Evolutionary conservation across 2,797 vertebrate genomes (phyloP), one percentile per base, ranked within the genome.

Genomic region (Echeneis naucrates): DNA sequence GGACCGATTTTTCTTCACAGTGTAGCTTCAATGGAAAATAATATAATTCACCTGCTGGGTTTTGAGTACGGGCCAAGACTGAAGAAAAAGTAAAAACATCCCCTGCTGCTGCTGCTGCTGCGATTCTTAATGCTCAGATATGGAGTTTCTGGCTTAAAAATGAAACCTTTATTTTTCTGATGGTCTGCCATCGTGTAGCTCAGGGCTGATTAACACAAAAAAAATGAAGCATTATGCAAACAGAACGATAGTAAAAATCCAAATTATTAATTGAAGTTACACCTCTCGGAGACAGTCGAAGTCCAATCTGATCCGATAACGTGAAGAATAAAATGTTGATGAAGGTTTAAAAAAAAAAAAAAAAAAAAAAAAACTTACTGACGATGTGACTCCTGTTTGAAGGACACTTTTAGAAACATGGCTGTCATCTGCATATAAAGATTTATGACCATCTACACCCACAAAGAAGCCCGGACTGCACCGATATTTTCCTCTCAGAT

Each of bases 1-100:
- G 67, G 47, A 59, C 0, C 24, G 8, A 48, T 62, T 42, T 61
- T 50, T 30, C 64, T 12, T 67, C 12, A 11, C 38, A 11, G 63
- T 13, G 56, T n/a, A 0, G n/a, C 63, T 57, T 50, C 27, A 8
- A 24, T 0, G 38, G 35, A 35, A 68, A 65, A 84, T 59, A 30
- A 76, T 63, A 61, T 4, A 16, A 38, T 33, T 66, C 16, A 48
- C 52, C 48, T 68, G 68, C 75, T 75, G 52, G 32, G 63, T 57
- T 54, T 60, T 67, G 35, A 83, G 56, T 56, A 17, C 27, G 13
- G 13, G 21, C 19, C 2, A 16, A 27, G 19, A 17, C 32, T 9
- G 14, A 10, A 7, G 5, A 7, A 33, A 11, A 47, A 21, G 45
- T 37, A 32, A 47, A n/a, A 30, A 16, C n/a, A 27, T 35, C 50